Evolutionary conservation across 2,113 vertebrate species (phyloP), one percentile per base, ranked within the genome.

Genomic region (Sceloporus tristichus): DNA sequence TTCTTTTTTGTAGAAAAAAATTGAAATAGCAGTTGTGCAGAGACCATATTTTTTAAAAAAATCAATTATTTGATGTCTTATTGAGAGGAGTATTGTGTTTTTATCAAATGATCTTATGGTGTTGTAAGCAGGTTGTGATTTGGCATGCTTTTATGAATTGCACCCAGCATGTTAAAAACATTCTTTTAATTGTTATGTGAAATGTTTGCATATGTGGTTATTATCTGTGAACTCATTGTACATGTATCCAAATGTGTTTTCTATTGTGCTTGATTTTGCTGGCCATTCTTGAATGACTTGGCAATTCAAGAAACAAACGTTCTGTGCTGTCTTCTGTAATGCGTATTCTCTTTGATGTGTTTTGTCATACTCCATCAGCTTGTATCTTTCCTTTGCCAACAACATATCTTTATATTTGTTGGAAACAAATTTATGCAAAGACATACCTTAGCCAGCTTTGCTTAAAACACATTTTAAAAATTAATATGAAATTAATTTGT

Each of bases 221-320:
- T 96, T 97, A 96, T 97, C 95, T 97, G 97, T 98, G 97, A 96
- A 96, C 95, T 97, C 93, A 96, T 96, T 97, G 96, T 97, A 96
- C 88, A 93, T 96, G 96, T 98, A 97, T 96, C 93, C 97, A 96
- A 95, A 96, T 97, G 97, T 97, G 96, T 98, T 98, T 98, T 97
- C 97, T 95, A 95, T 96, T 96, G 96, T 97, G 98, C 98, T 99
- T 99, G 98, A 98, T 97, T 97, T 97, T 97, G 96, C 97, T 95
- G 96, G 95, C 97, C 97, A 97, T 97, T 97, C 96, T 94, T 93
- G 92, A 95, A 96, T 95, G 97, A 94, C 96, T 91, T 94, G 96
- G 97, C 98, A 99, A 97, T 97, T 98, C 98, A 98, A 98, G 98
- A 96, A 95, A 95, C 97, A 86, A 96, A 95, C 96, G 97, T 98